Percentiles rank a stretch among this genome's conserved stretches.
Evolutionary conservation across 2,797 vertebrate species (phyloP).

Genomic region (Delichon dasypus): DNA sequence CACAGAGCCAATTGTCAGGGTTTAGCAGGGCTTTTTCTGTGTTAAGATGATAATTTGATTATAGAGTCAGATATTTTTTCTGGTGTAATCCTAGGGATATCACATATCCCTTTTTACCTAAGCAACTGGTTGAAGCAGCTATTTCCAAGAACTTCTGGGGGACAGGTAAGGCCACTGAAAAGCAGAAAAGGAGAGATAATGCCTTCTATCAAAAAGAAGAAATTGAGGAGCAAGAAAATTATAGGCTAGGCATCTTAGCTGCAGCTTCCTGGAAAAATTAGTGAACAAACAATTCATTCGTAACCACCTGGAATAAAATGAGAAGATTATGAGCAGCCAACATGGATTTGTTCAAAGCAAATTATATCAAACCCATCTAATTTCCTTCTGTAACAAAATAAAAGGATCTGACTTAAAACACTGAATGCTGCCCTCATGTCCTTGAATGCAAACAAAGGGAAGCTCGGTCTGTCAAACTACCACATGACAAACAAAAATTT

Average conservation of each 20-base stretch:
- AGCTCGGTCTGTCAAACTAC: not conserved
- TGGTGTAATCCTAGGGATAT: not conserved
- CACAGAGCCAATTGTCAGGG: not conserved
- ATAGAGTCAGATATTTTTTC: not conserved
- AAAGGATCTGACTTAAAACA: not conserved
- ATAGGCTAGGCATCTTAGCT: not conserved
- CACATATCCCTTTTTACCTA: not conserved
- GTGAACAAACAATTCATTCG: not conserved
- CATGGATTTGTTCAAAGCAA: conserved; percentile 1
- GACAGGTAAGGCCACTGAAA: not conserved
- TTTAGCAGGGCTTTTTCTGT: not conserved
- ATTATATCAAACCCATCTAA: not conserved
- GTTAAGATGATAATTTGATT: conserved; percentile 33
- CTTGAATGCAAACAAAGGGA: not conserved
- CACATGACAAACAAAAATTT: not conserved
- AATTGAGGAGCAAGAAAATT: conserved; percentile 31
- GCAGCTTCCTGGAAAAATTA: conserved; percentile 28
- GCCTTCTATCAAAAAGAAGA: not conserved
- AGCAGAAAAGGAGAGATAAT: conserved; percentile 1
- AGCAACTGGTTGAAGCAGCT: not conserved
- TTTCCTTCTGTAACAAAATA: not conserved
- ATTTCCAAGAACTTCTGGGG: not conserved
- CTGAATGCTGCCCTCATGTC: not conserved
- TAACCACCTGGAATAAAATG: conserved; percentile 23
- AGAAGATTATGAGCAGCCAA: not conserved